Conservation (phyloP, 2,113 vertebrate species). For the Empidonax traillii region DNA sequence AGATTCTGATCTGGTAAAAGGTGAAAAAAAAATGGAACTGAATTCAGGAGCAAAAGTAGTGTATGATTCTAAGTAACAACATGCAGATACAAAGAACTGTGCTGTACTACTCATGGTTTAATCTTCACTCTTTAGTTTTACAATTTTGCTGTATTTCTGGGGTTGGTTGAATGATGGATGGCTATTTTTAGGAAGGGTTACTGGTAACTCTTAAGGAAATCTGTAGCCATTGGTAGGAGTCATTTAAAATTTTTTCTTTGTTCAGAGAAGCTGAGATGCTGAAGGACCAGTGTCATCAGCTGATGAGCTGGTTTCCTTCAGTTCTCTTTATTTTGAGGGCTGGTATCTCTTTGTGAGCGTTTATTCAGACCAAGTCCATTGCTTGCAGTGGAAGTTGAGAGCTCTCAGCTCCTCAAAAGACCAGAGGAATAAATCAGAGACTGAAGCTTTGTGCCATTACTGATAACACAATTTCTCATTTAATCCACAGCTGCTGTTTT, state of each 20-base stretch:
- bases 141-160: not conserved
- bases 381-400: not conserved
- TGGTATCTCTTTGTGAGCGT: not conserved
- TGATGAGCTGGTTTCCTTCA: not conserved
- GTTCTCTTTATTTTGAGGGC: not conserved
- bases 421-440: not conserved
- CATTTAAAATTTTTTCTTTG: not conserved
- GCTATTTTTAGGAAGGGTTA: not conserved
- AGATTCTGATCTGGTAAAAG: not conserved
- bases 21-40: not conserved
- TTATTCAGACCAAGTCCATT: not conserved
- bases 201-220: not conserved
- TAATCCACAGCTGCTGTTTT: not conserved
- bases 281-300: not conserved
- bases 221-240: not conserved
- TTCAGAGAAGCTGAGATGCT: not conserved
- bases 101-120: not conserved
- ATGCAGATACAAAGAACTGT: not conserved
- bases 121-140: not conserved
- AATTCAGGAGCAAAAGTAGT: not conserved
- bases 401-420: not conserved
- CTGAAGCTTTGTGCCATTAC: not conserved
- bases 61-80: not conserved
- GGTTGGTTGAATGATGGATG: not conserved
- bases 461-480: not conserved